Percentiles rank a stretch among this genome's conserved stretches.
Conservation (phyloP, 2,797 vertebrate species). For the Acanthurus tractus region DNA sequence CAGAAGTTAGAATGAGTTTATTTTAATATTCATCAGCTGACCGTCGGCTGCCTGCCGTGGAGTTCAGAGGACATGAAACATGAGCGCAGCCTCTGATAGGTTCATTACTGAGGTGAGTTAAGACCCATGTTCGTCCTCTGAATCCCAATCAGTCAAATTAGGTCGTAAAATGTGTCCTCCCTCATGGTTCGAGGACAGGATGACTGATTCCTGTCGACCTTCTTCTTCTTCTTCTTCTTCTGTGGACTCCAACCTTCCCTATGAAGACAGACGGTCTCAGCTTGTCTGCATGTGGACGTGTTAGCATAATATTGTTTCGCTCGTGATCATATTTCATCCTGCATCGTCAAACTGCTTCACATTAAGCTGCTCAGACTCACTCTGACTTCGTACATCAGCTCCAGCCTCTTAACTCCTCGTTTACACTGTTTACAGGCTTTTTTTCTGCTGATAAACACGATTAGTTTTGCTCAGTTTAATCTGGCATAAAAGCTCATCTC, state of each 20-base stretch:
- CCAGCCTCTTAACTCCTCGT: background rate
- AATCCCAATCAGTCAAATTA: conserved; percentile 44
- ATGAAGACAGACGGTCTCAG: conserved; percentile 6
- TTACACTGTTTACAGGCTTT: background rate
- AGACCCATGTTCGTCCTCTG: conserved; percentile 8
- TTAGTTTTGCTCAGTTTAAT: too few relatives aligned
- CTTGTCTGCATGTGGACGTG: background rate
- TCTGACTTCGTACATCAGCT: background rate
- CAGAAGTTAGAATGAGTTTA: conserved; percentile 18
- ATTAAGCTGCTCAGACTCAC: background rate
- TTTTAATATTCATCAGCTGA: conserved; percentile 52
- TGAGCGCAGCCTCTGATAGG: conserved; percentile 20
- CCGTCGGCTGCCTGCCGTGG: background rate
- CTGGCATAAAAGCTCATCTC: background rate
- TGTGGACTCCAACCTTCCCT: background rate
- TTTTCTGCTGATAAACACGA: background rate
- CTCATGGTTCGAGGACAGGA: background rate
- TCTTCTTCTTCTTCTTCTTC: background rate
- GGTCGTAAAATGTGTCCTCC: conserved; percentile 47
- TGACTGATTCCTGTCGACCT: conserved; percentile 15
- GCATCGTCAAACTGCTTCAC: background rate
- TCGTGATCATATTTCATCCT: conserved; percentile 21
- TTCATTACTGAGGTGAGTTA: conserved; percentile 52
- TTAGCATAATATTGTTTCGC: conserved; percentile 2
- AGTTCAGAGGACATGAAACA: conserved; percentile 45